Evolutionary conservation across 2,888 invertebrate species (phyloP).

Genomic region (Scaptomyza caliginosa): DNA sequence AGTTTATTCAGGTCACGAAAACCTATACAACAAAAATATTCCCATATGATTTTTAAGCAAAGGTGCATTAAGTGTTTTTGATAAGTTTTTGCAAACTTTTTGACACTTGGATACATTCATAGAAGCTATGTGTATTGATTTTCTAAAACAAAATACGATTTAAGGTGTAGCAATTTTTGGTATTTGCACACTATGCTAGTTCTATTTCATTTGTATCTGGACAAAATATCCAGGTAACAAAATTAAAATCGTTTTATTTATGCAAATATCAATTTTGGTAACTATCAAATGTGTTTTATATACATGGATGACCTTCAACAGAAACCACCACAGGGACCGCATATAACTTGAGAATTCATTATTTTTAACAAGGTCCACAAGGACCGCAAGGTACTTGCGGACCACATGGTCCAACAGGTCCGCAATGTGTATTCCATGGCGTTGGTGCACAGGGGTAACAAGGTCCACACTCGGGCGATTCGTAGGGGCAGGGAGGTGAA

Average conservation of each 20-base stretch:
- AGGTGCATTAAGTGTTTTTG: not conserved
- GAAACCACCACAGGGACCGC: constrained; percentile 13
- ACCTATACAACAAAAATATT: not conserved
- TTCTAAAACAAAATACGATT: too few relatives aligned
- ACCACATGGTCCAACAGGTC: constrained; percentile 20
- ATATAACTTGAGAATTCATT: not conserved
- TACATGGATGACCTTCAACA: not conserved
- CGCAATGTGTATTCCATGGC: constrained; percentile 20
- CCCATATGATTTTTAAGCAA: not conserved
- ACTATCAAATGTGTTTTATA: not conserved
- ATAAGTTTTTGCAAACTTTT: not conserved
- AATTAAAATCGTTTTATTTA: not conserved
- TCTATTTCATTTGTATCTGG: too few relatives aligned
- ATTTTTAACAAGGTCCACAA: constrained; percentile 14
- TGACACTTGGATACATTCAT: not conserved
- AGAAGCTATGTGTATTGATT: too few relatives aligned
- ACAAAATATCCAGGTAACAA: not conserved
- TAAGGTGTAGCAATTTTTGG: too few relatives aligned
- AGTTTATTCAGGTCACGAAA: constrained; percentile 15
- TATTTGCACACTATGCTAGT: too few relatives aligned
- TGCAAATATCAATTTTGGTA: constrained; percentile 7
- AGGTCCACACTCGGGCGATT: constrained; percentile 19
- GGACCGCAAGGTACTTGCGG: constrained; percentile 23
- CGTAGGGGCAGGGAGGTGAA: constrained; percentile 17
- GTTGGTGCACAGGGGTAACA: constrained; percentile 18